Conservation (phyloP, 2,113 vertebrate species). For the Tachuris rubrigastra region DNA sequence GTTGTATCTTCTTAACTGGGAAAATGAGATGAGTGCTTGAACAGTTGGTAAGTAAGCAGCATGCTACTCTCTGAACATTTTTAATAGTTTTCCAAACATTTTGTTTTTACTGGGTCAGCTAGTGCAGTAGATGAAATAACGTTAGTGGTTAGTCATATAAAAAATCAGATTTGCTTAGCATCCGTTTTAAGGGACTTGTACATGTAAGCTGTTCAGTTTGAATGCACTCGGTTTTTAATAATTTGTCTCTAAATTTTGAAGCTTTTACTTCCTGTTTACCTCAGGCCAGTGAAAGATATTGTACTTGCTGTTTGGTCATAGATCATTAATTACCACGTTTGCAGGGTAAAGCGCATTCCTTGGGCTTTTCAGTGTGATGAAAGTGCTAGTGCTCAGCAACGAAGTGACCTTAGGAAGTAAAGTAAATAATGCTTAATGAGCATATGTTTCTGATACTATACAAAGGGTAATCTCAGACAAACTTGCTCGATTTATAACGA, state of each 20-base stretch:
- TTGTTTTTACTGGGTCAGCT: conserved; percentile 53
- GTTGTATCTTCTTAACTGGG: conserved; percentile 81
- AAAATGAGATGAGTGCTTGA: conserved; percentile 81
- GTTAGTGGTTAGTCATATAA: background rate
- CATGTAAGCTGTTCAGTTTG: conserved; percentile 41
- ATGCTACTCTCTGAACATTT: conserved; percentile 74
- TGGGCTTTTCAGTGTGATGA: conserved; percentile 67
- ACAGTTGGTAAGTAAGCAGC: conserved; percentile 81
- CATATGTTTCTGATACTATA: conserved; percentile 46
- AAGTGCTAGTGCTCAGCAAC: conserved; percentile 66
- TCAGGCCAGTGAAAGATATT: conserved; percentile 48
- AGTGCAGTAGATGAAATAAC: conserved; percentile 48
- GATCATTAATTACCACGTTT: conserved; percentile 62
- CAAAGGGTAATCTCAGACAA: conserved; percentile 35
- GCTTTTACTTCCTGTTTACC: conserved; percentile 72
- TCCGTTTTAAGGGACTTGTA: conserved; percentile 60
- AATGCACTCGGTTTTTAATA: conserved; percentile 58
- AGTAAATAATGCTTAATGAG: conserved; percentile 38
- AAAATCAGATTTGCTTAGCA: conserved; percentile 46
- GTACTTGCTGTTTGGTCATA: conserved; percentile 47
- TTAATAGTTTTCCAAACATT: conserved; percentile 70
- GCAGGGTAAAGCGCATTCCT: conserved; percentile 40
- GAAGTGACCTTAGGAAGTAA: conserved; percentile 46
- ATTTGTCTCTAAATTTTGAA: conserved; percentile 67
- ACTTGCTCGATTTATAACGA: conserved; percentile 33